Conservation (phyloP, 1,140 invertebrate genomes). For the Elysia chlorotica region DNA sequence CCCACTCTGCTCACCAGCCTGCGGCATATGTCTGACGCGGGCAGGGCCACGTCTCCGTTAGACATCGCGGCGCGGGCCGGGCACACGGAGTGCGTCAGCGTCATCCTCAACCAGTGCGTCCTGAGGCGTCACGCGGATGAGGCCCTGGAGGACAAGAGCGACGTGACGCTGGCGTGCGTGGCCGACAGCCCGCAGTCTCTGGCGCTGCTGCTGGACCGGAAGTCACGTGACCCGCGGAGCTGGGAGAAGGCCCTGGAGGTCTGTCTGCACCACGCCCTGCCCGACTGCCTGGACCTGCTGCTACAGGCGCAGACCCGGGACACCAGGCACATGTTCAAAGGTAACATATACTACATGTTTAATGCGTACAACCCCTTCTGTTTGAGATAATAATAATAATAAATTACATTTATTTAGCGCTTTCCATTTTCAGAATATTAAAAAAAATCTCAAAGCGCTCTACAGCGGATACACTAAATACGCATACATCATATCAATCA, state of each 20-base stretch:
- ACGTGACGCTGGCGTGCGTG: conserved; percentile 42
- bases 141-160: conserved; percentile 22
- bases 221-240: conserved; percentile 32
- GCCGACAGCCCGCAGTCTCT: conserved; percentile 30
- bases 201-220: conserved; percentile 32
- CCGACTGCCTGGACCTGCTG: conserved; percentile 42
- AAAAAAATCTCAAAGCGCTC: too few species aligned
- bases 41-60: conserved; percentile 28
- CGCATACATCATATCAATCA: too few species aligned
- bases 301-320: conserved; percentile 29
- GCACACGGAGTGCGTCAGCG: conserved; percentile 37
- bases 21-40: neutral
- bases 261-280: conserved; percentile 29
- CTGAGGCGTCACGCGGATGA: conserved; percentile 34
- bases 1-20: neutral
- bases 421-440: too few species aligned
- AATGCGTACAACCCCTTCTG: too few species aligned
- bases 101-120: conserved; percentile 39
- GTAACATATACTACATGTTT: too few species aligned
- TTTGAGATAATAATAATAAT: too few species aligned
- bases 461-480: too few species aligned
- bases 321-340: conserved; percentile 35
- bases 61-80: conserved; percentile 42
- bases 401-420: too few species aligned
- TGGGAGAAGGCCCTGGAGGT: conserved; percentile 37